Base-by-base conservation (phyloP, 1,140 invertebrate genomes). In the Drosophila ananassae region DNA sequence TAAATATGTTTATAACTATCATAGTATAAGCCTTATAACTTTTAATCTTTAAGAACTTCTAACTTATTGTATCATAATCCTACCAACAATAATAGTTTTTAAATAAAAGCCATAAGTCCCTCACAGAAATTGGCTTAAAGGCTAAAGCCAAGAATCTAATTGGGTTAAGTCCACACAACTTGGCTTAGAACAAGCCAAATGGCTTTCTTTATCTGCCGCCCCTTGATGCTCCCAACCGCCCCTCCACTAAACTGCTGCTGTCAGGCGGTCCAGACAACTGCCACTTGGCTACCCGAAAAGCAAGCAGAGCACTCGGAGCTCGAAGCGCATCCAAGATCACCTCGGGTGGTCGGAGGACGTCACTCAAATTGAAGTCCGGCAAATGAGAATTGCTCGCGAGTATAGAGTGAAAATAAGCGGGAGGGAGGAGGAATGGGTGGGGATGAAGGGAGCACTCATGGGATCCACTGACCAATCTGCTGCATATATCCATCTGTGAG, bases 281-380 rank as follows among this genome's bases (percentile, higher is more conserved):
- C 57, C 73, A 77, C 58, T 77, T 73, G 67, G 78, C 78, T 81
- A 77, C 73, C 78, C 57, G 57, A 67, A 66, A 73, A 48, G 41
- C 21, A 30, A 44, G 57, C 54, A 25, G 44, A 62, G 37, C 53
- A 59, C 44, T 41, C 34, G n/a, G 2, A 37, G 10, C 34, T n/a
- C 12, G 28, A 24, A 10, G 44, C 30, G 47, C 34, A 51, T 28
- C 44, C 57, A 52, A 30, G 57, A 59, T 53, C 75, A 64, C 75
- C 63, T 79, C 83, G 76, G 83, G 83, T 89, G 83, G 83, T 71
- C 83, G 75, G 47, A 62, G 83, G 62, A 89, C 83, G 83, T 89
- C 83, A 89, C 76, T 89, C 83, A 89, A 79, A 89, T 89, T 89
- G 83, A 89, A 79, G 83, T 83, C 75, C 80, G 60, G 83, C 79